Evolutionary conservation across 2,113 vertebrate species (phyloP), one percentile per base, ranked within the genome.

Genomic region (Tautogolabrus adspersus): DNA sequence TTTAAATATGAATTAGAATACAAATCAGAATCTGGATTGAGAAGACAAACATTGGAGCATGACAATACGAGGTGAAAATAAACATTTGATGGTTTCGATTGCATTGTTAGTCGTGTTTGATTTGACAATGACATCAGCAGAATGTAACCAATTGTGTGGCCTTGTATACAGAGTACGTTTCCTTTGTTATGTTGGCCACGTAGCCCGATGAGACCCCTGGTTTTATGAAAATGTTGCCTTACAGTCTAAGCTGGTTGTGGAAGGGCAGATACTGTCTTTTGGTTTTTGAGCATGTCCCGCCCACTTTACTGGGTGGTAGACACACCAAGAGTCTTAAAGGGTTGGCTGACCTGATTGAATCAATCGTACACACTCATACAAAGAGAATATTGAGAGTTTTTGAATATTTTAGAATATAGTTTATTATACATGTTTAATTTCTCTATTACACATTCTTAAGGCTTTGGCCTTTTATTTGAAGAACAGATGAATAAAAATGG

Each of bases 1-100:
- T 57, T 57, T 65, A 30, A 58, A 49, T 15, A 40, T 30, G 3
- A 54, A 64, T 34, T 21, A 65, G n/a, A 40, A 75, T 22, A 26
- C 30, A 21, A 42, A 51, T 52, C 12, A 37, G 34, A 10, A 10
- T 21, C 15, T 10, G 1, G 13, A 18, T 21, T 7, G 8, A 51
- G 30, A 46, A 58, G 38, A 16, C 21, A 26, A 72, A 19, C 47
- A 30, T 8, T 22, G 3, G 42, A 16, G 5, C 8, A 13, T n/a
- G 30, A 40, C 23, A n/a, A 47, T 4, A 47, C 26, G 5, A 26
- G 21, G 10, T 51, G 60, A n/a, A 52, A 52, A 21, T 9, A 52
- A 52, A 52, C 49, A 21, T 9, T 9, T 52, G 49, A 21, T 52
- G 19, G 19, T 21, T n/a, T 52, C n/a, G 5, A 38, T 11, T 49